These are phyloP conservation scores for Brachyptera risi DNA, from an alignment of 2,888 invertebrate species.

Conservation along the genomic window DNA sequence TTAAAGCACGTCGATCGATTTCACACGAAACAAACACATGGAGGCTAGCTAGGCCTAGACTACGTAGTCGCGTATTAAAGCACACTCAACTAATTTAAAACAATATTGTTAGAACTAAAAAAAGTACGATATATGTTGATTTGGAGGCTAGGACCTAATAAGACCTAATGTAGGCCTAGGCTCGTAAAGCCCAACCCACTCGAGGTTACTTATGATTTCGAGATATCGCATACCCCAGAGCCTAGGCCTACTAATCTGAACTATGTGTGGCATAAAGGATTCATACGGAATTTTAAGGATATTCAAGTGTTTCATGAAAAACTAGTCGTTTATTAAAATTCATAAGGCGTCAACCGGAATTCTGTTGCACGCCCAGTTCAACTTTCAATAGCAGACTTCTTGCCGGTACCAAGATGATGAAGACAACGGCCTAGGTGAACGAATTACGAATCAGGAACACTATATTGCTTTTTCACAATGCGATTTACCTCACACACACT, in stretches of 20 bases:
- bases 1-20: constrained; percentile 23
- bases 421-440: too few species aligned
- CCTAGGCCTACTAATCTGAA: too few species aligned
- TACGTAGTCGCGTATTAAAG: neutral
- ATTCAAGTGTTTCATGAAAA: too few species aligned
- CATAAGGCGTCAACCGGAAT: constrained; percentile 8
- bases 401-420: constrained; percentile 31
- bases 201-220: neutral
- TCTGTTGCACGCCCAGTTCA: constrained; percentile 29
- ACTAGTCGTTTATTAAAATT: neutral
- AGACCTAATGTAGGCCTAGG: too few species aligned
- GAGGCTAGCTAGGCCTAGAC: neutral
- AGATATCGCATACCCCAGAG: too few species aligned
- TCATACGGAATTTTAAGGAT: too few species aligned
- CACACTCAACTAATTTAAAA: too few species aligned
- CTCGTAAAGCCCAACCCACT: constrained; percentile 1
- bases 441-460: neutral
- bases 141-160: neutral
- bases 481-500: constrained; percentile 13
- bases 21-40: neutral
- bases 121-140: too few species aligned
- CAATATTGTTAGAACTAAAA: too few species aligned
- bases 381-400: constrained; percentile 19
- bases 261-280: too few species aligned
- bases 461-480: neutral